Percentiles rank a stretch among this genome's conserved stretches.
Conservation (phyloP, 1,140 invertebrate species). For the Lamellibrachia luymesi region DNA sequence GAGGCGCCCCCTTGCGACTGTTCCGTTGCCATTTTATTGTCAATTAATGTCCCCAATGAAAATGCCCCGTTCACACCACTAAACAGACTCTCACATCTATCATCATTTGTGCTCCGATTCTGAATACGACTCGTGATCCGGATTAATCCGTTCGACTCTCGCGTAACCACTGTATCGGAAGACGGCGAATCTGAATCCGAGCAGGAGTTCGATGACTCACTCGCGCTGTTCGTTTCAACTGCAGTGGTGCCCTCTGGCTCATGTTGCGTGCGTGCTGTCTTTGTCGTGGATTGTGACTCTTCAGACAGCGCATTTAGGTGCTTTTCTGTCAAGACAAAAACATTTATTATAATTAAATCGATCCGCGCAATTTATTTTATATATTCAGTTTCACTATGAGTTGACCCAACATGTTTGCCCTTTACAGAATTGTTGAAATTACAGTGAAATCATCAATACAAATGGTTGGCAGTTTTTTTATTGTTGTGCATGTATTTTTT, state of each 20-base stretch:
- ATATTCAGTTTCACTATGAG: not conserved
- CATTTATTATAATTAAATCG: not conserved
- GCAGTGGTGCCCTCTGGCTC: not conserved
- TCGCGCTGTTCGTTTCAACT: not conserved
- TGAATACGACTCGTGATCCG: not conserved
- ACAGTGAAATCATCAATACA: not conserved
- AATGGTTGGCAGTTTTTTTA: not conserved
- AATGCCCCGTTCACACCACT: not conserved
- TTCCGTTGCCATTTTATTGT: not conserved
- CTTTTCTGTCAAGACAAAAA: not conserved
- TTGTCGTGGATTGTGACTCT: not conserved
- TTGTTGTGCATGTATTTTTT: too few relatives aligned
- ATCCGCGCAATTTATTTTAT: not conserved
- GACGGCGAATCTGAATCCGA: not conserved
- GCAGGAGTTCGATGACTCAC: not conserved
- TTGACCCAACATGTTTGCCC: not conserved
- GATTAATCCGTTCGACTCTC: not conserved
- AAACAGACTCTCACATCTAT: not conserved
- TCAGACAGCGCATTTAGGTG: not conserved
- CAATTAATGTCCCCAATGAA: not conserved
- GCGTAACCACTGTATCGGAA: not conserved
- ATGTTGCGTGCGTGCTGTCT: not conserved
- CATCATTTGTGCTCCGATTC: not conserved
- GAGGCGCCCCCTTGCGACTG: not conserved
- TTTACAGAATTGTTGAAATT: not conserved